Evolutionary conservation across 2,888 invertebrate genomes (phyloP).

Genomic region (Anoncus sp.): DNA sequence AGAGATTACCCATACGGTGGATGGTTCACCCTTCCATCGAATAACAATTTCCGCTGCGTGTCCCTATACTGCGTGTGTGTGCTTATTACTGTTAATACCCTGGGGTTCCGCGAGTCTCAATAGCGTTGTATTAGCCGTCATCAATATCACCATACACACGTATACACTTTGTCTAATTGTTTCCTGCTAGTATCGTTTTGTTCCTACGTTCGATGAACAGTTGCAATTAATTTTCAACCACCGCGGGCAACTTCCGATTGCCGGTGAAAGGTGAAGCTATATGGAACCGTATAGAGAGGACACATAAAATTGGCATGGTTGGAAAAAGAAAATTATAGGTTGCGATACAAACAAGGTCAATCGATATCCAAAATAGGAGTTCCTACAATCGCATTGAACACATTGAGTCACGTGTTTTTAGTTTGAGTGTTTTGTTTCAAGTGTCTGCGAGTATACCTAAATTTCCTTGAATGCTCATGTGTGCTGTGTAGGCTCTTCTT

Average conservation of each 20-base stretch:
- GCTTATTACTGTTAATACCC: conserved; percentile 44
- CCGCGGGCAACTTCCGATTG: conserved; percentile 50
- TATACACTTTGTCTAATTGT: conserved; percentile 71
- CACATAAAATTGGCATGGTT: not conserved
- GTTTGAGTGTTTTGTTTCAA: not conserved
- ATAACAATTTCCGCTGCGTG: conserved; percentile 60
- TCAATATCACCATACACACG: conserved; percentile 25
- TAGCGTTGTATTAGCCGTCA: conserved; percentile 29
- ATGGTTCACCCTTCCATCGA: conserved; percentile 43
- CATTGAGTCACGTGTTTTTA: not conserved
- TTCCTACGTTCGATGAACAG: conserved; percentile 53
- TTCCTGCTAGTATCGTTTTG: conserved; percentile 71
- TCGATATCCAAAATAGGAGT: conserved; percentile 8
- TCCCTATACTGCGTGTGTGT: conserved; percentile 5
- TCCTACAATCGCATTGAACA: not conserved
- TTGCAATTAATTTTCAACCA: conserved; percentile 58
- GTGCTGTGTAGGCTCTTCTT: not conserved
- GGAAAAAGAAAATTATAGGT: not conserved
- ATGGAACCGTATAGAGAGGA: conserved; percentile 24
- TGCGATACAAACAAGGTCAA: not conserved
- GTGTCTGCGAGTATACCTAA: not conserved
- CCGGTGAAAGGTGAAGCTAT: not conserved
- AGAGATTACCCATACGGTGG: conserved; percentile 25
- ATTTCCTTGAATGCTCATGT: too few species aligned
- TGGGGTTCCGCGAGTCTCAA: conserved; percentile 33